These are phyloP conservation scores for Oreocharis arfaki DNA, from an alignment of 2,113 vertebrate genomes.

Conservation along the genomic window DNA sequence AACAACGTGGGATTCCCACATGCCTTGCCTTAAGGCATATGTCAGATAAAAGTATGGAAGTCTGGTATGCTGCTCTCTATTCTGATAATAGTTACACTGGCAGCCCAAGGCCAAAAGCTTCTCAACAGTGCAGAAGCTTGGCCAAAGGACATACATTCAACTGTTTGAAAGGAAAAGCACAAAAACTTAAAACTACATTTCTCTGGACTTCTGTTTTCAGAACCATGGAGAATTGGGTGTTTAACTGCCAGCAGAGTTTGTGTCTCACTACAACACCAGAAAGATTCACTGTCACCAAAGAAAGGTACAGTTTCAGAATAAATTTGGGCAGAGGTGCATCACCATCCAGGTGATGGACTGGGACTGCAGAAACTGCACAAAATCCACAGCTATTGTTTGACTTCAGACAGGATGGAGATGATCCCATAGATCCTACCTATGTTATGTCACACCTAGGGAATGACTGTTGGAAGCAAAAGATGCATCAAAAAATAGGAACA, in stretches of 20 bases:
- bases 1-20: neutral
- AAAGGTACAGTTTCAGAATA: neutral
- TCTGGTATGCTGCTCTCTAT: neutral
- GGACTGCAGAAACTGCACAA: neutral
- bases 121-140: neutral
- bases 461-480: neutral
- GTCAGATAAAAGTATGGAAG: neutral
- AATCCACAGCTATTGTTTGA: neutral
- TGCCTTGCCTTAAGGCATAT: neutral
- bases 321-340: neutral
- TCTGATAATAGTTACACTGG: neutral
- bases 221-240: neutral
- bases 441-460: neutral
- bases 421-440: neutral
- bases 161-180: neutral
- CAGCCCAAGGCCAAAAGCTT: neutral
- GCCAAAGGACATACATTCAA: neutral
- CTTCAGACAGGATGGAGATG: rapidly evolving
- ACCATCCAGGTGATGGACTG: neutral
- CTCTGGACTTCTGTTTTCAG: neutral
- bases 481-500: neutral
- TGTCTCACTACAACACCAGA: neutral
- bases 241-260: neutral
- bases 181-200: neutral
- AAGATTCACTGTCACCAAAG: neutral